Base-by-base conservation (phyloP, 2,888 invertebrate genomes). In the Drosophila nr. fundita region DNA sequence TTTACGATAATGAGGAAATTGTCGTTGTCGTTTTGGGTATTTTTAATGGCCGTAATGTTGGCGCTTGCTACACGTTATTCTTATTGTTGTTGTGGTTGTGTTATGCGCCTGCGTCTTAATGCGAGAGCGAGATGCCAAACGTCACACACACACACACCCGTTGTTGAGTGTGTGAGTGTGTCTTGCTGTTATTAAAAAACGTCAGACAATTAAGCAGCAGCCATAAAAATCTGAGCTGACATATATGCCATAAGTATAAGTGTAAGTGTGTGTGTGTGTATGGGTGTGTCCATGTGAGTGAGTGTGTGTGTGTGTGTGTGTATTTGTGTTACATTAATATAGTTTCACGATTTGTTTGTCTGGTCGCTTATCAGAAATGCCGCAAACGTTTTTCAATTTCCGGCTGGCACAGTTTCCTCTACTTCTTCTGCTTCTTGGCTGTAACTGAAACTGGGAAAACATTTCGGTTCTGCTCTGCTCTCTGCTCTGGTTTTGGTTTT, bases 1-100 rank as follows among this genome's bases (percentile, higher is more conserved):
- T 92, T 92, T 92, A 92, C 92, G 92, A 92, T 92, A 92, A 92
- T 92, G 92, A 91, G 91, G 91, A 91, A 92, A 92, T 91, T 86
- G 82, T 87, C 83, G 83, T 90, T 82, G 90, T 87, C 88, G 88
- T 88, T 88, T 90, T 91, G 91, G 89, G 90, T 85, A 89, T 91
- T 90, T 90, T 90, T 91, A 90, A 91, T 90, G 88, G 89, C 66
- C 88, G 87, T 88, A 83, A 89, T 88, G 91, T 82, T 84, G 87
- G 59, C 71, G 84, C 82, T 78, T 76, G 75, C 67, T 62, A 54
- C 73, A 62, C 72, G 59, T 73, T 66, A 34, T 71, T 76, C 64
- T 72, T 42, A 48, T 59, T 62, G 66, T 29, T 55, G 61, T 54
- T 68, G 57, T 57, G 50, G 49, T 27, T 30, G 52, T 63, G 45